A percentile compares a stretch with the other conserved stretches of the same genome.
These are phyloP conservation scores for Pterois miles DNA, from an alignment of 2,797 vertebrate genomes.

Conservation along the genomic window DNA sequence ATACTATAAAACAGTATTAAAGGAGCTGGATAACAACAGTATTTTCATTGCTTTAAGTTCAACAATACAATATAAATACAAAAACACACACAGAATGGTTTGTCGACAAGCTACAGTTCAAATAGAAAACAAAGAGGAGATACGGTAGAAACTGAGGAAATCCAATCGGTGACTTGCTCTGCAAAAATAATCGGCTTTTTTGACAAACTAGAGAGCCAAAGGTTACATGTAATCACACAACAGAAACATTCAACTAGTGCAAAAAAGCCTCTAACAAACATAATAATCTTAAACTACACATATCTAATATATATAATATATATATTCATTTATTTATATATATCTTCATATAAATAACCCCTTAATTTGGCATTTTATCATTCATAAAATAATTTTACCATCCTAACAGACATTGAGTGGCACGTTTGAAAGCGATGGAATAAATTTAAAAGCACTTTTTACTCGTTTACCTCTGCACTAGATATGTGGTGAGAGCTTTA, in stretches of 20 bases:
- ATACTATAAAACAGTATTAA: slow-evolving; percentile 93
- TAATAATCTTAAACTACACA: slow-evolving; percentile 83
- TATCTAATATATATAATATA: slow-evolving; percentile 83
- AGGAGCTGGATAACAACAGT: slow-evolving; percentile 87
- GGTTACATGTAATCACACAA: slow-evolving; percentile 81
- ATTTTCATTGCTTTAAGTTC: slow-evolving; percentile 85
- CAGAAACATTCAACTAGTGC: slow-evolving; percentile 86
- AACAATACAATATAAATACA: slow-evolving; percentile 89
- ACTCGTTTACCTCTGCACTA: slow-evolving; percentile 77
- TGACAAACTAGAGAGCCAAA: slow-evolving; percentile 82
- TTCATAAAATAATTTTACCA: slow-evolving; percentile 85
- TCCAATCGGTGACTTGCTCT: slow-evolving; percentile 77
- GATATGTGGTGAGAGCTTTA: slow-evolving; percentile 81
- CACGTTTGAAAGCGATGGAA: slow-evolving; percentile 85
- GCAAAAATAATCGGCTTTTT: slow-evolving; percentile 84
- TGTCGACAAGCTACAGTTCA: slow-evolving; percentile 80
- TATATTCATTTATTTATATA: slow-evolving; percentile 82
- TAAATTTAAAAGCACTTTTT: slow-evolving; percentile 83
- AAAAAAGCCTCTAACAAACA: slow-evolving; percentile 86
- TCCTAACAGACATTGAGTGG: slow-evolving; percentile 85
- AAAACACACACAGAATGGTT: slow-evolving; percentile 85
- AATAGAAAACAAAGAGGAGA: slow-evolving; percentile 79
- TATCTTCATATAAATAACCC: slow-evolving; percentile 87
- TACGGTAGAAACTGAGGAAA: slow-evolving; percentile 77
- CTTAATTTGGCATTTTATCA: slow-evolving; percentile 87